Conservation (phyloP, 2,888 invertebrate genomes). For the Xestobium rufovillosum region DNA sequence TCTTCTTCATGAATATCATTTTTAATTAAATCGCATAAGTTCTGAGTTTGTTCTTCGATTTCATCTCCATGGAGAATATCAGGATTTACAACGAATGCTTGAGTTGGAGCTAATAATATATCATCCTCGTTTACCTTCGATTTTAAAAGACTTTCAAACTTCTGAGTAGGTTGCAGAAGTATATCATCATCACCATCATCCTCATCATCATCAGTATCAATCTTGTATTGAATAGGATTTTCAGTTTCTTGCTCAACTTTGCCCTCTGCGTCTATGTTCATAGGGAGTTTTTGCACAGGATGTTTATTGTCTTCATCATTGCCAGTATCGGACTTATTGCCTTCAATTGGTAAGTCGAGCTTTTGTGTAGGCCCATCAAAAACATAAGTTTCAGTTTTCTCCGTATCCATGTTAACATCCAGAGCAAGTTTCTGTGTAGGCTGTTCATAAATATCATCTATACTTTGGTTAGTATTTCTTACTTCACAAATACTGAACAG, state of each 20-base stretch:
- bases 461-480: slow-evolving; percentile 8
- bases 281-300: background rate
- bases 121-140: slow-evolving; percentile 4
- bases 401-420: slow-evolving; percentile 3
- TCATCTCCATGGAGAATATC: background rate
- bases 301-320: background rate
- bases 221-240: background rate
- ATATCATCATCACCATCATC: slow-evolving; percentile 12
- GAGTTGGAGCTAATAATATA: slow-evolving; percentile 16
- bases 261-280: slow-evolving; percentile 3
- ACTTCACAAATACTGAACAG: slow-evolving; percentile 10
- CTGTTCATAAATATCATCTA: slow-evolving; percentile 7
- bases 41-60: too few relatives aligned
- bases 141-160: background rate
- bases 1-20: too few relatives aligned
- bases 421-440: slow-evolving; percentile 9
- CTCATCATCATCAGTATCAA: slow-evolving; percentile 10
- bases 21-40: too few relatives aligned
- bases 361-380: slow-evolving; percentile 16
- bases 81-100: slow-evolving; percentile 6
- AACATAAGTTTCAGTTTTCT: slow-evolving; percentile 10
- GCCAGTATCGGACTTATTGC: background rate
- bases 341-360: slow-evolving; percentile 3
- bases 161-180: slow-evolving; percentile 7
- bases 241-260: background rate